A percentile compares a stretch with the other conserved stretches of the same genome.
These are phyloP conservation scores for Myopa tessellatipennis DNA, from an alignment of 2,888 invertebrate genomes.

Conservation along the genomic window DNA sequence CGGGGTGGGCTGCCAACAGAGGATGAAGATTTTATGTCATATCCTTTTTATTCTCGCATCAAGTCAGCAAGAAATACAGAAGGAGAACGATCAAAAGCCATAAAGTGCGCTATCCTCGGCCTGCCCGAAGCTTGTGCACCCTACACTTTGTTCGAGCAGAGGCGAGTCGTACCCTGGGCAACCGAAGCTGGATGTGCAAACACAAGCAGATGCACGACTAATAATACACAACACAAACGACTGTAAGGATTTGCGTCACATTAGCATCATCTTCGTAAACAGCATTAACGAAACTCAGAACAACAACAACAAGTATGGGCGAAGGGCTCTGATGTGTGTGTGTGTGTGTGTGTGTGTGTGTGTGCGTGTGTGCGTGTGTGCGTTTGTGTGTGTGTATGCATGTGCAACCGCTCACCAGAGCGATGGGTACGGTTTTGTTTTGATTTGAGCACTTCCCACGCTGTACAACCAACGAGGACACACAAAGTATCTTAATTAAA, in stretches of 20 bases:
- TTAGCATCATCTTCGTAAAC: slow-evolving; percentile 27
- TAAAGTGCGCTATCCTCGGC: too few relatives aligned
- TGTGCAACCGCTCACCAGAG: background rate
- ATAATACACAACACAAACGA: too few relatives aligned
- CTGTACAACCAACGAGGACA: slow-evolving; percentile 44
- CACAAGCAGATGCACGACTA: too few relatives aligned
- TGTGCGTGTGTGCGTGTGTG: too few relatives aligned
- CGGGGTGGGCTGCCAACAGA: background rate
- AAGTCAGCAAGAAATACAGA: background rate
- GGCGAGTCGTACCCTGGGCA: too few relatives aligned
- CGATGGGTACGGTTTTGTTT: background rate
- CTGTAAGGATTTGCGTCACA: slow-evolving; percentile 20
- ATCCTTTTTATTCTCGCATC: slow-evolving; percentile 1
- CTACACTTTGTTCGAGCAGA: slow-evolving; percentile 3
- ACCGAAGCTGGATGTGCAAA: too few relatives aligned
- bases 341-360: too few relatives aligned
- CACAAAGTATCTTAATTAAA: slow-evolving; percentile 64
- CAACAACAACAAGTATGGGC: slow-evolving; percentile 16
- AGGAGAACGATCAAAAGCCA: too few relatives aligned
- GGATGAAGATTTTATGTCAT: slow-evolving; percentile 13
- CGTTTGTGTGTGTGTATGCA: too few relatives aligned
- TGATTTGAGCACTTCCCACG: slow-evolving; percentile 8
- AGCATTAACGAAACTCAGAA: background rate
- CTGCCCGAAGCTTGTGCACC: too few relatives aligned
- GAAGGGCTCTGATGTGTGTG: background rate